phyloP scores from a whole-genome alignment of 2,797 vertebrate species.

The Sebastes minor region DNA sequence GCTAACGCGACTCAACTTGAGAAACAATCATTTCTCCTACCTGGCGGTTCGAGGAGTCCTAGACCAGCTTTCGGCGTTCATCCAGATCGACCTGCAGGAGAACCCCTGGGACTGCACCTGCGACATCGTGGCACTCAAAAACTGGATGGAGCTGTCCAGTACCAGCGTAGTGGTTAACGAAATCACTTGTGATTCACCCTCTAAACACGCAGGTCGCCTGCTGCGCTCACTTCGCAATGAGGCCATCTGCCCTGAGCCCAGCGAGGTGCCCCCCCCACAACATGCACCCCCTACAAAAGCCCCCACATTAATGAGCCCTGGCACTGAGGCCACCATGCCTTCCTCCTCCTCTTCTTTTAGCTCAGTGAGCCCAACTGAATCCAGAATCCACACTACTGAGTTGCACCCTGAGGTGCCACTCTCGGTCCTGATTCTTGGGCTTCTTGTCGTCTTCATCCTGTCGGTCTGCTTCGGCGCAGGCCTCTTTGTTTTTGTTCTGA shows the following conservation, averaged over 20 bases:
- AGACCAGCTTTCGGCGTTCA: slow-evolving; percentile 94
- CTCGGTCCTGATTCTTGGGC: slow-evolving; percentile 94
- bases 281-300: slow-evolving; percentile 75
- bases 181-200: slow-evolving; percentile 95
- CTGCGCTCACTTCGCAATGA: slow-evolving; percentile 93
- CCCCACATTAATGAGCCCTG: slow-evolving; percentile 84
- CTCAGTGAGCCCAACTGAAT: slow-evolving; percentile 83
- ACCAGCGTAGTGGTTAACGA: slow-evolving; percentile 95
- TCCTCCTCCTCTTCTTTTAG: slow-evolving; percentile 48
- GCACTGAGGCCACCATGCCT: slow-evolving; percentile 75
- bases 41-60: slow-evolving; percentile 92
- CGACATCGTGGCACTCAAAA: slow-evolving; percentile 93
- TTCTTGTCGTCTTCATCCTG: slow-evolving; percentile 96
- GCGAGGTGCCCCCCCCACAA: slow-evolving; percentile 78
- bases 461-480: slow-evolving; percentile 97
- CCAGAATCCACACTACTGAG: slow-evolving; percentile 78
- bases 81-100: slow-evolving; percentile 98
- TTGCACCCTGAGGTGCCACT: slow-evolving; percentile 93
- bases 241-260: slow-evolving; percentile 92
- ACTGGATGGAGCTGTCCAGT: slow-evolving; percentile 96
- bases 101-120: slow-evolving; percentile 99
- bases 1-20: slow-evolving; percentile 93
- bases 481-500: slow-evolving; percentile 96
- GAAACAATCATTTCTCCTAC: slow-evolving; percentile 97
- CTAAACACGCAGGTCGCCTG: slow-evolving; percentile 91